These are phyloP conservation scores for Lucifuga dentata DNA, from an alignment of 2,113 vertebrate genomes.

Conservation along the genomic window DNA sequence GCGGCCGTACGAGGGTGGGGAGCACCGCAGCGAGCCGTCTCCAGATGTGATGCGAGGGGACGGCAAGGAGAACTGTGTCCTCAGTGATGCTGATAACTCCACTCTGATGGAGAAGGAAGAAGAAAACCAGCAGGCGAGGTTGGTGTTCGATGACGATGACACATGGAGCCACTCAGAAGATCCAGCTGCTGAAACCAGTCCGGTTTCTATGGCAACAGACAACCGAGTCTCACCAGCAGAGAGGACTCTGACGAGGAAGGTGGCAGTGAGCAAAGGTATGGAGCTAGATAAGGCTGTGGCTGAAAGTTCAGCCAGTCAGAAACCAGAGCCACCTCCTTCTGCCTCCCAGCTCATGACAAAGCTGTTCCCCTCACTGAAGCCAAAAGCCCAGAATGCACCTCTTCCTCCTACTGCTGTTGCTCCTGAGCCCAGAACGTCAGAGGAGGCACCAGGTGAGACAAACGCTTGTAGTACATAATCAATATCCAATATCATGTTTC, in stretches of 20 bases:
- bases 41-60: slow-evolving; percentile 30
- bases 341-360: slow-evolving; percentile 88
- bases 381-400: slow-evolving; percentile 78
- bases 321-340: slow-evolving; percentile 70
- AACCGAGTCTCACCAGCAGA: slow-evolving; percentile 60
- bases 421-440: slow-evolving; percentile 60
- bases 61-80: slow-evolving; percentile 62
- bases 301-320: slow-evolving; percentile 31
- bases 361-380: slow-evolving; percentile 91
- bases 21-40: slow-evolving; percentile 31
- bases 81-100: slow-evolving; percentile 64
- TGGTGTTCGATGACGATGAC: slow-evolving; percentile 93
- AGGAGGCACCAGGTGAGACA: slow-evolving; percentile 82
- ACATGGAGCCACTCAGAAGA: slow-evolving; percentile 93
- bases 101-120: slow-evolving; percentile 69
- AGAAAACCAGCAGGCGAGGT: slow-evolving; percentile 49
- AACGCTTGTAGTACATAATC: not conserved
- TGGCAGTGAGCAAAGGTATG: slow-evolving; percentile 81
- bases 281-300: slow-evolving; percentile 47
- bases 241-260: slow-evolving; percentile 86
- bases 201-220: slow-evolving; percentile 41
- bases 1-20: slow-evolving; percentile 72
- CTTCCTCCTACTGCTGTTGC: slow-evolving; percentile 39
- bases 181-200: slow-evolving; percentile 29
- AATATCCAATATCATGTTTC: no score